Evolutionary conservation across 1,140 invertebrate species (phyloP).

Genomic region (Zaprionus ghesquierei): DNA sequence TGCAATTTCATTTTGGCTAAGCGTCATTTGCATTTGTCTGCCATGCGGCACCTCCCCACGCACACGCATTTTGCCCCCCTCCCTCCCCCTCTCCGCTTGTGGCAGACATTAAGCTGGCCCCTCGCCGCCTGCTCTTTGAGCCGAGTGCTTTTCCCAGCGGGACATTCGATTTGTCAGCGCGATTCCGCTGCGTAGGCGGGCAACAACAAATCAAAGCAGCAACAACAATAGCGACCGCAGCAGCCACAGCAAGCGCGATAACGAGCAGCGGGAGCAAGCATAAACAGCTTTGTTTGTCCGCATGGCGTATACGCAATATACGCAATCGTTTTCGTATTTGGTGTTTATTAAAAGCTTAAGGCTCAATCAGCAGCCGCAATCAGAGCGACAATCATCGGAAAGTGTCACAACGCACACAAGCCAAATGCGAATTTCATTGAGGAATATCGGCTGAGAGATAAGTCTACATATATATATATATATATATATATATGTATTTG

Average conservation of each 20-base stretch:
- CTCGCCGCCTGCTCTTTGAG: not conserved
- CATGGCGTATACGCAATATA: slow-evolving; percentile 34
- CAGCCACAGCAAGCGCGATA: not conserved
- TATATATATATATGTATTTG: not conserved
- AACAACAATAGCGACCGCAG: not conserved
- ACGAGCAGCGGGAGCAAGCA: not conserved
- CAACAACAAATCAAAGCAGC: not conserved
- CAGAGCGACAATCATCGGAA: not conserved
- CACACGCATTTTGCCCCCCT: not conserved
- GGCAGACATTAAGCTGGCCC: no score
- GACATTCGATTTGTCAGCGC: slow-evolving; percentile 37
- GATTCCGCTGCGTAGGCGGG: slow-evolving; percentile 15
- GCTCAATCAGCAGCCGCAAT: slow-evolving; percentile 32
- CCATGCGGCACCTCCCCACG: not conserved
- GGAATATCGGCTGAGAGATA: no score
- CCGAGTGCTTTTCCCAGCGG: slow-evolving; percentile 28
- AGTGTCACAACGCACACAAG: not conserved
- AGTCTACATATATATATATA: no score
- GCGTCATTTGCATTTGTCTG: slow-evolving; percentile 47
- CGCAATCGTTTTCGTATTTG: slow-evolving; percentile 14
- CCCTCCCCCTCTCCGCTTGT: not conserved
- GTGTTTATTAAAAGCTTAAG: slow-evolving; percentile 46
- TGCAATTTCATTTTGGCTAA: slow-evolving; percentile 23
- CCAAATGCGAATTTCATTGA: not conserved
- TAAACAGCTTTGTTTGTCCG: slow-evolving; percentile 29